Evolutionary conservation across 2,888 invertebrate genomes (phyloP), one percentile per base, ranked within the genome.

Genomic region (Synanthedon myopaeformis): DNA sequence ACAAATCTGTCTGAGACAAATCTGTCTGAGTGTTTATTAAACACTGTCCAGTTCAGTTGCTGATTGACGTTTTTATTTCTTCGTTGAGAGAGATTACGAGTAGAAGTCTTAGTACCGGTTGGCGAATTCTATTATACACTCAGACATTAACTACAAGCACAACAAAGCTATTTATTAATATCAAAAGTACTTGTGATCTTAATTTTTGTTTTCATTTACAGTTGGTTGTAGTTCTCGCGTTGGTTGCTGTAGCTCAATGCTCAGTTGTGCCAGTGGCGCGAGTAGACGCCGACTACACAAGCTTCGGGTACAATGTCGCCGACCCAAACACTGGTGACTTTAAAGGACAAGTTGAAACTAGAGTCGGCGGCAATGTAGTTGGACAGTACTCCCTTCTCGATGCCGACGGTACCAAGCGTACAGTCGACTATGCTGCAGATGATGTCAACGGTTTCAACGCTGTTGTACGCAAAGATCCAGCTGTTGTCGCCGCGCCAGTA

Each of bases 241-340:
- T 81, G 61, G 74, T 70, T 58, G 79, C 74, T 58, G 62, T 74
- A 59, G 76, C 74, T 57, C 76, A 78, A 56, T 69, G 76, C 62
- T 75, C 79, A 56, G 81, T 76, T 63, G 71, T 80, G 66, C 79
- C 74, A 58, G 49, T 71, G 54, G 72, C 65, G 61, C 67, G 58
- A 71, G 72, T 65, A 74, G 78, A 75, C 75, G 60, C 65, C 53
- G 79, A 82, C 66, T 72, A 72, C 62, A 65, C 75, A 56, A 85
- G 85, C 70, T 90, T 86, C 76, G 69, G 84, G 0, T 90, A 90
- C 68, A 82, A 86, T 56, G 87, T 90, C 28, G 85, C 89, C 45
- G 90, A 90, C 67, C 80, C 85, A 61, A 73, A 77, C 70, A 89
- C 89, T 58, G 89, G 90, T 13, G 89, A 90, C 76, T 82, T 66